Evolutionary conservation across 1,140 invertebrate species (phyloP).

Genomic region (Myzus persicae): DNA sequence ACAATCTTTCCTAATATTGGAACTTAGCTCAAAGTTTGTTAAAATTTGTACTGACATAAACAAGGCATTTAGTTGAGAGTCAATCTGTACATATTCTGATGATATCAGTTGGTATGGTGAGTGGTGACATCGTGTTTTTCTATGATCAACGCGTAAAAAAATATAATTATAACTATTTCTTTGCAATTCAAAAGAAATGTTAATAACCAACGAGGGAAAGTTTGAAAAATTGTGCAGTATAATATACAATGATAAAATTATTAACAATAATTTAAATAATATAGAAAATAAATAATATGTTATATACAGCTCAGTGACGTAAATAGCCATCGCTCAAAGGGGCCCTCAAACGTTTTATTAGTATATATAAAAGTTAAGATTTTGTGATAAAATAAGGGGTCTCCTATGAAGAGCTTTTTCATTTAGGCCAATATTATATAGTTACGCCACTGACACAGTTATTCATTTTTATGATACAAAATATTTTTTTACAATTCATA

Average conservation of each 20-base stretch:
- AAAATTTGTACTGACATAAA: neutral
- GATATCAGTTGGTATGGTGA: neutral
- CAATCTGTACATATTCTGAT: neutral
- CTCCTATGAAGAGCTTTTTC: neutral
- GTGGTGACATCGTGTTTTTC: neutral
- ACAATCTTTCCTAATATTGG: neutral
- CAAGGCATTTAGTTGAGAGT: neutral
- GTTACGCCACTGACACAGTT: neutral
- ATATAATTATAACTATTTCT: neutral
- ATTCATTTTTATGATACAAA: neutral
- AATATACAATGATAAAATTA: neutral
- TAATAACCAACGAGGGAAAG: neutral
- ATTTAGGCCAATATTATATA: neutral
- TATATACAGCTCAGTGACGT: neutral
- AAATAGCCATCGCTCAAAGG: neutral
- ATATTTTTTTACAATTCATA: neutral
- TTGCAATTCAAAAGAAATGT: neutral
- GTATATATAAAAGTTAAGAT: neutral
- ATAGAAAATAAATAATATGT: too few species aligned
- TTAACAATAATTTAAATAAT: constrained; percentile 1
- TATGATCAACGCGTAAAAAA: neutral
- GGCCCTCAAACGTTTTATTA: neutral
- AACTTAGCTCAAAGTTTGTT: neutral
- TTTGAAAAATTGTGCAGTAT: neutral
- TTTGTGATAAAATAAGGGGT: neutral